Percentiles rank a stretch among this genome's conserved stretches.
These are phyloP conservation scores for Leptobrachium ailaonicum DNA, from an alignment of 2,113 vertebrate species.

Conservation along the genomic window DNA sequence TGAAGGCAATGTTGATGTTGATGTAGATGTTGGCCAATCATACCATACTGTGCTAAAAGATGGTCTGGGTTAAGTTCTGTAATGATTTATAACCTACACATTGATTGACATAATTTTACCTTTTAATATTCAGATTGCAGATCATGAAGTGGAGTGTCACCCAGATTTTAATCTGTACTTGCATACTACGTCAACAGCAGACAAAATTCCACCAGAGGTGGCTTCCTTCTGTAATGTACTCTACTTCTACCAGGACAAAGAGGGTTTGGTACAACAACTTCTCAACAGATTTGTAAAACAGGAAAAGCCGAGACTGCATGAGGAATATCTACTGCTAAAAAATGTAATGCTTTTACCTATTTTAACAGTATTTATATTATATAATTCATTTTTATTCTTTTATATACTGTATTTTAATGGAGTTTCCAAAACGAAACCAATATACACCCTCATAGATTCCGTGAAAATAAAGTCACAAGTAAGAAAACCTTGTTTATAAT, in stretches of 20 bases:
- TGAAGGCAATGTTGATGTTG: too few species aligned
- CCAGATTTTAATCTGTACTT: not conserved
- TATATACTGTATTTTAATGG: too few species aligned
- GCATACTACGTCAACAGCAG: not conserved
- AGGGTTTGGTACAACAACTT: not conserved
- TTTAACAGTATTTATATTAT: not conserved
- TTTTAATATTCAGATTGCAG: not conserved
- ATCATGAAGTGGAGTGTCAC: conserved; percentile 1
- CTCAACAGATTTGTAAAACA: conserved; percentile 17
- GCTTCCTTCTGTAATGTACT: conserved; percentile 8
- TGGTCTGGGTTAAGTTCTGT: too few species aligned
- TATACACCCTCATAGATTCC: too few species aligned
- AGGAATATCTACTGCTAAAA: conserved; percentile 33
- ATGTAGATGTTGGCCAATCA: too few species aligned
- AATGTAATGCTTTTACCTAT: conserved; percentile 9
- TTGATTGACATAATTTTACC: too few species aligned
- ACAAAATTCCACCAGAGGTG: conserved; percentile 36
- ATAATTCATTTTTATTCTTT: too few species aligned
- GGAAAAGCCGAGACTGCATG: conserved; percentile 36
- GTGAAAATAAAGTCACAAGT: too few species aligned
- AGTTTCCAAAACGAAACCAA: too few species aligned
- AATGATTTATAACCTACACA: too few species aligned
- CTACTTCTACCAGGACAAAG: conserved; percentile 24
- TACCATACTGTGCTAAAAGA: too few species aligned
- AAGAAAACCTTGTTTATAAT: too few species aligned